Conservation (phyloP, 2,113 vertebrate genomes). For the Strix uralensis region DNA sequence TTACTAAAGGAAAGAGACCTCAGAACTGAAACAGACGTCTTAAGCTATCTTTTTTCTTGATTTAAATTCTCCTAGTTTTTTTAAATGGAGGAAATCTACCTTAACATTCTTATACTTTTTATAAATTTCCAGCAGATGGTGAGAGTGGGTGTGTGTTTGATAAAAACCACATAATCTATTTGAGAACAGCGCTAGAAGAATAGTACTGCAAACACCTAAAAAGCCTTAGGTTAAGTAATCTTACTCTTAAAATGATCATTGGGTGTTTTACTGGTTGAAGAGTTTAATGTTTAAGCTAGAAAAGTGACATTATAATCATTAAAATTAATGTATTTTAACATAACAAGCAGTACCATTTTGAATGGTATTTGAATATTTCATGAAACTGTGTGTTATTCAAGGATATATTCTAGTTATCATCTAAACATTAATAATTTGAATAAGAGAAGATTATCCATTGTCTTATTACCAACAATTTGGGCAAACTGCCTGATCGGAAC, state of each 20-base stretch:
- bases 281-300: slow-evolving; percentile 36
- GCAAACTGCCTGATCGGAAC: background rate
- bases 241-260: slow-evolving; percentile 35
- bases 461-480: background rate
- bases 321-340: slow-evolving; percentile 43
- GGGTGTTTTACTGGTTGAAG: slow-evolving; percentile 29
- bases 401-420: background rate
- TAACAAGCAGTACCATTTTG: background rate
- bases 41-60: background rate
- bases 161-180: slow-evolving; percentile 59
- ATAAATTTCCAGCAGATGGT: slow-evolving; percentile 62
- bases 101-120: slow-evolving; percentile 53
- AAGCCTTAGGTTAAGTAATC: slow-evolving; percentile 57
- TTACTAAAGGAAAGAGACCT: background rate
- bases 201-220: slow-evolving; percentile 51
- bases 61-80: slow-evolving; percentile 28
- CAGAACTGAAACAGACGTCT: background rate
- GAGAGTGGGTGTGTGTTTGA: slow-evolving; percentile 59
- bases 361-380: slow-evolving; percentile 41
- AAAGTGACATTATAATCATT: slow-evolving; percentile 26
- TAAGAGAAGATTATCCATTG: background rate
- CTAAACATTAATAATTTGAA: slow-evolving; percentile 6
- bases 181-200: slow-evolving; percentile 49
- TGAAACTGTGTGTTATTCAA: background rate
- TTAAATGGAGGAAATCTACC: slow-evolving; percentile 42